Evolutionary conservation across 2,888 invertebrate species (phyloP), one percentile per base, ranked within the genome.

Genomic region (Perizoma affinitatum): DNA sequence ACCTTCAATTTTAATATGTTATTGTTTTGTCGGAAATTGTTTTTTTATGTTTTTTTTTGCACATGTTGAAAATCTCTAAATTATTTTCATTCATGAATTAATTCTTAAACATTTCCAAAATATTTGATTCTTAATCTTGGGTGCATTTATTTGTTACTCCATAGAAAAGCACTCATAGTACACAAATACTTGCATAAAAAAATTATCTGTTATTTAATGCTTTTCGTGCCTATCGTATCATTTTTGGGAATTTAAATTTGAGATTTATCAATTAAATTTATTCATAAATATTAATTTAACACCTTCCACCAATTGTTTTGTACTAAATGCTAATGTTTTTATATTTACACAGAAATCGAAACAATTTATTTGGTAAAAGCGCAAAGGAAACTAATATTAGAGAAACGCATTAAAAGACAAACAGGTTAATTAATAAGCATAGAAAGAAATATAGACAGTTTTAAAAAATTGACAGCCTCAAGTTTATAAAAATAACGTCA

Each of bases 271-370:
- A 74, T 80, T 78, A 78, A 78, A 74, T 78, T 67, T 63, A 66
- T 47, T 63, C 57, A 68, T 59, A 68, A 66, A 70, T 71, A 68
- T 70, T 64, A 71, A 72, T 69, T 73, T 72, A 71, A 78, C 76
- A 76, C 82, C 87, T 86, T 88, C 84, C 87, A 90, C 88, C 88
- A 82, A 84, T 81, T 83, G 80, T 89, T 82, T 90, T 91, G 89
- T 88, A 90, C 90, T 90, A 90, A 89, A 85, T 80, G 78, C 88
- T 89, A 83, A 77, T 62, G 75, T 72, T 38, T 80, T 42, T 80
- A 78, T 90, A 89, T 89, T 84, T 88, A 90, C 88, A 90, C 67
- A 76, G 69, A 81, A 82, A 82, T 71, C 63, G 75, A 79, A 74
- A 75, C 73, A 72, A 63, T 74, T 83, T 88, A 88, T 90, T 90